Evolutionary conservation across 2,888 invertebrate genomes (phyloP).

Genomic region (Troilus luridus): DNA sequence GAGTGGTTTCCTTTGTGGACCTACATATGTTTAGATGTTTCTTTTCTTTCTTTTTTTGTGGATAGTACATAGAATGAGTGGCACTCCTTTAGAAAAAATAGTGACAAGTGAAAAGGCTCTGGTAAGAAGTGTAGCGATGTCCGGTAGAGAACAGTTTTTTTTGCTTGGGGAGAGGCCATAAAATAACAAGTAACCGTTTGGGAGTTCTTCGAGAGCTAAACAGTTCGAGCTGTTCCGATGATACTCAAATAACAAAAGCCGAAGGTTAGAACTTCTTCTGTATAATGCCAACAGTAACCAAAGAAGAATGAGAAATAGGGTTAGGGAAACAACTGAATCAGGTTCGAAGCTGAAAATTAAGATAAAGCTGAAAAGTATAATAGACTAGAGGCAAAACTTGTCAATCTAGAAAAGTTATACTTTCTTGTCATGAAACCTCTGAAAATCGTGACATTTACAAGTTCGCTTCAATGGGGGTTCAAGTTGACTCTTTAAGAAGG

Average conservation of each 20-base stretch:
- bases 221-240: neutral
- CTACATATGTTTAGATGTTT: slow-evolving; percentile 8
- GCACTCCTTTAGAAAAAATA: neutral
- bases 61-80: neutral
- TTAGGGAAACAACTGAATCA: no score
- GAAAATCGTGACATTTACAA: slow-evolving; percentile 24
- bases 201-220: neutral
- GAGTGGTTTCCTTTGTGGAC: neutral
- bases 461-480: neutral
- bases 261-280: neutral
- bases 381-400: no score
- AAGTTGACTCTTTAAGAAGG: neutral
- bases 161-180: neutral
- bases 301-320: no score
- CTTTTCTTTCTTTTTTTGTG: neutral
- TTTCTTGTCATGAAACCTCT: neutral
- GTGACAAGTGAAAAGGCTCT: neutral
- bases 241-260: neutral
- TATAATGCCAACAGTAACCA: neutral
- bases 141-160: neutral
- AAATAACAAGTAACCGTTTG: neutral
- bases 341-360: no score
- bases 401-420: no score
- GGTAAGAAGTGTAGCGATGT: neutral
- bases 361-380: no score